Evolutionary conservation across 2,888 invertebrate species (phyloP).

Genomic region (Sicus ferrugineus): DNA sequence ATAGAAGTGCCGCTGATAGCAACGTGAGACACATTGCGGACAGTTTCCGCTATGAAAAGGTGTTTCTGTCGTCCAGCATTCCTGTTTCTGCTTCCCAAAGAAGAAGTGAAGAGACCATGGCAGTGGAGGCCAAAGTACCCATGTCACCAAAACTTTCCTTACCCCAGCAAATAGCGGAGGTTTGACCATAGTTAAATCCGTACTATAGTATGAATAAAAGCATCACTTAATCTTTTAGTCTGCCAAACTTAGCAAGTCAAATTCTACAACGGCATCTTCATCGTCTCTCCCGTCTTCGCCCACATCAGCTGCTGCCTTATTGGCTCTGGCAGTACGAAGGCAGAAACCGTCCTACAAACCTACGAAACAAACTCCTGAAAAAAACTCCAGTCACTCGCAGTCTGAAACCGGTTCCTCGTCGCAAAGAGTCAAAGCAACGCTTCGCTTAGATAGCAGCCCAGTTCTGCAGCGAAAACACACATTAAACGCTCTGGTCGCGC

Average conservation of each 20-base stretch:
- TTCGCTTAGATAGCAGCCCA: conserved; percentile 42
- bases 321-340: background rate
- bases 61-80: conserved; percentile 59
- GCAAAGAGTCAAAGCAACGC: conserved; percentile 35
- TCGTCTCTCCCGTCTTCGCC: conserved; percentile 32
- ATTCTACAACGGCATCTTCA: background rate
- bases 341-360: conserved; percentile 2
- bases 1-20: conserved; percentile 23
- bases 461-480: conserved; percentile 38
- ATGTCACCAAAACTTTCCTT: conserved; percentile 25
- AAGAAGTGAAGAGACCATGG: conserved; percentile 10
- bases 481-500: background rate
- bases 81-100: conserved; percentile 42
- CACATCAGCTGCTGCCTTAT: conserved; percentile 4
- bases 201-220: too few species aligned
- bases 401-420: conserved; percentile 40
- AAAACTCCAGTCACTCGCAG: conserved; percentile 6
- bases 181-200: background rate
- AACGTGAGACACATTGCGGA: conserved; percentile 40
- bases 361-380: background rate
- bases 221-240: background rate
- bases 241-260: conserved; percentile 2
- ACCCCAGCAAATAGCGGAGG: conserved; percentile 27
- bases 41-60: conserved; percentile 60
- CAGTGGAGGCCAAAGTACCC: conserved; percentile 15